These are phyloP conservation scores for Spatulosminthurus flaviceps DNA, from an alignment of 2,888 invertebrate genomes.

Conservation along the genomic window DNA sequence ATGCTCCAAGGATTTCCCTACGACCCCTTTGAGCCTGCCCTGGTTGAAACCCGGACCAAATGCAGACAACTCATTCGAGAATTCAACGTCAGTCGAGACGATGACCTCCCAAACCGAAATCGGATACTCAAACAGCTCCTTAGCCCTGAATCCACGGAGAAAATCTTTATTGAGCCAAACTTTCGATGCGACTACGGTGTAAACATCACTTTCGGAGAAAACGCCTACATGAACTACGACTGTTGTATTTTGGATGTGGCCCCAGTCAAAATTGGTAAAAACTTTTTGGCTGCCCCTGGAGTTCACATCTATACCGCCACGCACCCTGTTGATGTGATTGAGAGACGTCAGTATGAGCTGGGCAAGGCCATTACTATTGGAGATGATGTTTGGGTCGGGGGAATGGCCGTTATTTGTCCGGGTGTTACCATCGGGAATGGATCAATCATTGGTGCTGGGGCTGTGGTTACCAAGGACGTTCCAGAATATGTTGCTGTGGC, in stretches of 20 bases:
- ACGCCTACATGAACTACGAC: conserved; percentile 58
- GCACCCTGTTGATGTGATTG: conserved; percentile 29
- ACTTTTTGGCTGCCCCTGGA: conserved; percentile 39
- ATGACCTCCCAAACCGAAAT: conserved; percentile 12
- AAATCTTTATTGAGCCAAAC: conserved; percentile 47
- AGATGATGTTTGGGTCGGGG: conserved; percentile 46
- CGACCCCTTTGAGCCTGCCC: conserved; percentile 14
- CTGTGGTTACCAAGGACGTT: conserved; percentile 45
- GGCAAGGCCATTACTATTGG: conserved; percentile 44
- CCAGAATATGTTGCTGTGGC: conserved; percentile 56
- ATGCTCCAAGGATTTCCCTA: conserved; percentile 53
- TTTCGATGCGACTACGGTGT: conserved; percentile 56
- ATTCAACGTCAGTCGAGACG: conserved; percentile 37
- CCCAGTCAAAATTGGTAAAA: conserved; percentile 45
- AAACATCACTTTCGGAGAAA: conserved; percentile 57
- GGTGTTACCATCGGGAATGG: conserved; percentile 44
- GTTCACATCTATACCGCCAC: conserved; percentile 46
- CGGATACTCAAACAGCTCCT: conserved; percentile 37
- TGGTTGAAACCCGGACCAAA: conserved; percentile 12
- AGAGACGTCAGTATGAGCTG: background rate
- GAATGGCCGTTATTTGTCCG: conserved; percentile 46
- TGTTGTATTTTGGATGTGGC: conserved; percentile 49
- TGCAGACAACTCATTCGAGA: conserved; percentile 21
- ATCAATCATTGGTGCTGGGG: conserved; percentile 29
- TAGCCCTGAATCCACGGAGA: conserved; percentile 35